These are phyloP conservation scores for Mormyrus hasselquistii DNA, from an alignment of 2,797 vertebrate species.

Conservation along the genomic window DNA sequence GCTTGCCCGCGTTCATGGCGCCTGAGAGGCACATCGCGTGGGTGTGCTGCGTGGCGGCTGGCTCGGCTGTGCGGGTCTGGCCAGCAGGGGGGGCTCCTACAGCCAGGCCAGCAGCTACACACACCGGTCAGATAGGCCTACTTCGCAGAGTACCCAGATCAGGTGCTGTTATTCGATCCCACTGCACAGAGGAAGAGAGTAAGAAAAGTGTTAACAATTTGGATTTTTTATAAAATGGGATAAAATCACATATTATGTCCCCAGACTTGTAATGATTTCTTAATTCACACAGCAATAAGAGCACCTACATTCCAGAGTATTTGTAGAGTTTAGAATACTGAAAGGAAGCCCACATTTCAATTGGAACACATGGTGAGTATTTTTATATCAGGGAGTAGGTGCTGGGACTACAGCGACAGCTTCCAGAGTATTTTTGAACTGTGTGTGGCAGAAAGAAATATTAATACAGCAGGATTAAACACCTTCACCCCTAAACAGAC, in stretches of 20 bases:
- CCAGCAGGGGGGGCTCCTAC: slow-evolving; percentile 68
- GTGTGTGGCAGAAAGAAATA: neutral
- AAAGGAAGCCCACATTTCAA: neutral
- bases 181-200: neutral
- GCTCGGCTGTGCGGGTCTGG: slow-evolving; percentile 74
- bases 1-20: slow-evolving; percentile 84
- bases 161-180: neutral
- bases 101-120: slow-evolving; percentile 67
- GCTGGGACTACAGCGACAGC: neutral
- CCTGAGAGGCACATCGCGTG: slow-evolving; percentile 97
- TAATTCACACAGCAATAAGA: neutral
- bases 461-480: neutral
- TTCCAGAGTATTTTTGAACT: neutral
- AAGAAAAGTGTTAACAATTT: neutral
- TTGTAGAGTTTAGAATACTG: neutral
- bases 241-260: neutral
- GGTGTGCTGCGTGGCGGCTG: slow-evolving; percentile 61
- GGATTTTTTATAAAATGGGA: neutral
- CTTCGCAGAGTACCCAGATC: slow-evolving; percentile 13
- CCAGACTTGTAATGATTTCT: neutral
- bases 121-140: slow-evolving; percentile 49
- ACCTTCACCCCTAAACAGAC: neutral
- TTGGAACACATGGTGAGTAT: neutral
- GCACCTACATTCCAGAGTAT: neutral
- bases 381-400: neutral